Evolutionary conservation across 2,113 vertebrate genomes (phyloP).

Genomic region (Setophaga coronata): DNA sequence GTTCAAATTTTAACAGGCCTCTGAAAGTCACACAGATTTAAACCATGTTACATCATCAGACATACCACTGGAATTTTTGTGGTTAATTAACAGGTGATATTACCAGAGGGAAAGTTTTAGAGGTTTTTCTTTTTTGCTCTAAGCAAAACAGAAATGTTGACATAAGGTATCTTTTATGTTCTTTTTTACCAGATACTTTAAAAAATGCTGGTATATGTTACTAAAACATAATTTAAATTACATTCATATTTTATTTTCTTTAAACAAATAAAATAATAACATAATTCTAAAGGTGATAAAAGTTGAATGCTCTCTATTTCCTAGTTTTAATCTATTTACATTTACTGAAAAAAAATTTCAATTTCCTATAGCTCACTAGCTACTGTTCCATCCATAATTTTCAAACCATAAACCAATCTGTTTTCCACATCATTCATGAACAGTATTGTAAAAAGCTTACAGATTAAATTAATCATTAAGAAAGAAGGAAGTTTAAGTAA

Average conservation of each 20-base stretch:
- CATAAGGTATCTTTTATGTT: not conserved
- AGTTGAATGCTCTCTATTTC: not conserved
- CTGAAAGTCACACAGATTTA: not conserved
- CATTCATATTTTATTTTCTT: not conserved
- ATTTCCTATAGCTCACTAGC: not conserved
- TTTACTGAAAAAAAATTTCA: not conserved
- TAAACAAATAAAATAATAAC: not conserved
- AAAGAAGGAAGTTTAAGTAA: not conserved
- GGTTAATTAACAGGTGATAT: constrained; percentile 18
- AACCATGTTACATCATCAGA: not conserved
- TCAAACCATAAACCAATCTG: not conserved
- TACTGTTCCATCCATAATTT: not conserved
- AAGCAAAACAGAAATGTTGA: not conserved
- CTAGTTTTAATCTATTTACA: not conserved
- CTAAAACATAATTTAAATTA: not conserved
- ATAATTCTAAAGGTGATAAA: not conserved
- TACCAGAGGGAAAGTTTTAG: not conserved
- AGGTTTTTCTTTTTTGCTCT: not conserved
- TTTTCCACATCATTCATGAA: not conserved
- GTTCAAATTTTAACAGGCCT: not conserved
- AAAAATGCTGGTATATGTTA: not conserved
- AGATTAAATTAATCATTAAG: not conserved
- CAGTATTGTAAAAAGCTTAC: not conserved
- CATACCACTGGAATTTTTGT: not conserved
- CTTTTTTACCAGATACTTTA: not conserved